Evolutionary conservation across 2,888 invertebrate species (phyloP).

Genomic region (Xylophagus ater): DNA sequence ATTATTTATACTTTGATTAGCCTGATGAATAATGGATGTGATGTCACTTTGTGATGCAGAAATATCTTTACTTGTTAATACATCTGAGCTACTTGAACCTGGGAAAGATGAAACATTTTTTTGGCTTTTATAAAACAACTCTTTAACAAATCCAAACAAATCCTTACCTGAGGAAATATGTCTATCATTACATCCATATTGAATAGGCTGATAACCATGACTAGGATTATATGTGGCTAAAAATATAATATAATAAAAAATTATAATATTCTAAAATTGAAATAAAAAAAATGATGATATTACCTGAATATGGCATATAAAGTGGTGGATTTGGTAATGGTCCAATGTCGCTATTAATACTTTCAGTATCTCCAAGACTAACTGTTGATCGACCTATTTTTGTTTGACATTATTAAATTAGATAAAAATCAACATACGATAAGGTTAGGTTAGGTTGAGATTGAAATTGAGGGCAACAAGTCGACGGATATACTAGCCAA

Average conservation of each 20-base stretch:
- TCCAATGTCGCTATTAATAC: conserved; percentile 39
- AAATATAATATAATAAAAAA: not conserved
- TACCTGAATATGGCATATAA: conserved; percentile 39
- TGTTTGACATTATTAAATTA: too few species aligned
- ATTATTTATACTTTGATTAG: conserved; percentile 31
- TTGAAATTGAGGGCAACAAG: too few species aligned
- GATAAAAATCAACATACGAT: too few species aligned
- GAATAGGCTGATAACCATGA: conserved; percentile 40
- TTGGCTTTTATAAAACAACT: too few species aligned
- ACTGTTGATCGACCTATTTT: conserved; percentile 31
- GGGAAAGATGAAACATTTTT: not conserved
- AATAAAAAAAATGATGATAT: not conserved
- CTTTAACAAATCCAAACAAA: too few species aligned
- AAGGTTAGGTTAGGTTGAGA: too few species aligned
- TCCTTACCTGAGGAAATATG: conserved; percentile 34
- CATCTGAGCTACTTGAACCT: conserved; percentile 39
- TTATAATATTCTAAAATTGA: not conserved
- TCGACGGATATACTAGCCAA: too few species aligned
- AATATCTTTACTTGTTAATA: conserved; percentile 40
- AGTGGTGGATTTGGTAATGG: conserved; percentile 40
- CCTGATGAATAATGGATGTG: conserved; percentile 40
- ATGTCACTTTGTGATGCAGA: conserved; percentile 40
- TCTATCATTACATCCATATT: conserved; percentile 38
- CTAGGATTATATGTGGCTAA: conserved; percentile 41
- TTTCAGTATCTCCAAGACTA: conserved; percentile 39